These are phyloP conservation scores for Ceyx cyanopectus DNA, from an alignment of 2,113 vertebrate species.

Conservation along the genomic window DNA sequence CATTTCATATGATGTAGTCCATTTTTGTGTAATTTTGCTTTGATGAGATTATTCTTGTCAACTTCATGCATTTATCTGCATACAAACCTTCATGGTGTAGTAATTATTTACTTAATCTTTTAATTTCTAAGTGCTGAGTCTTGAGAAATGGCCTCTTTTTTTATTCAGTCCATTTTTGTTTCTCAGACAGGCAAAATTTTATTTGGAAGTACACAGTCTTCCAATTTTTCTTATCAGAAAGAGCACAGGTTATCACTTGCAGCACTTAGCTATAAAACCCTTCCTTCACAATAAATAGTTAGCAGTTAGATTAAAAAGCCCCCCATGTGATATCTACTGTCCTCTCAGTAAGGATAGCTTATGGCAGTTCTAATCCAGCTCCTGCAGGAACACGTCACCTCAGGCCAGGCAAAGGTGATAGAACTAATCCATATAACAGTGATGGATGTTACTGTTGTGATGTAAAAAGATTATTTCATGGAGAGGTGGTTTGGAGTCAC, in stretches of 20 bases:
- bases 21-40: not conserved
- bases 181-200: not conserved
- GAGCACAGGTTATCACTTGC: not conserved
- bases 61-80: not conserved
- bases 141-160: not conserved
- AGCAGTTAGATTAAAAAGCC: not conserved
- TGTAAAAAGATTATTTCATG: not conserved
- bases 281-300: not conserved
- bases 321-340: rapidly evolving
- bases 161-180: not conserved
- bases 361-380: not conserved
- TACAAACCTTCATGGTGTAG: not conserved
- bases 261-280: not conserved
- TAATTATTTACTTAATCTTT: not conserved
- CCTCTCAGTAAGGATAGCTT: not conserved
- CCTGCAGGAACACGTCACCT: rapidly evolving
- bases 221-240: not conserved
- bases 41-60: not conserved
- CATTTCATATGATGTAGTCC: not conserved
- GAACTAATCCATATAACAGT: rapidly evolving
- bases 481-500: too few species aligned
- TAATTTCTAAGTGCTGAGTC: not conserved
- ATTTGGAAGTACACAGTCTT: not conserved
- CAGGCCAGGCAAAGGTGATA: not conserved
- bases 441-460: rapidly evolving